A percentile compares a stretch with the other conserved stretches of the same genome.
Evolutionary conservation across 1,140 invertebrate species (phyloP).

Genomic region (Drosophila sp.): DNA sequence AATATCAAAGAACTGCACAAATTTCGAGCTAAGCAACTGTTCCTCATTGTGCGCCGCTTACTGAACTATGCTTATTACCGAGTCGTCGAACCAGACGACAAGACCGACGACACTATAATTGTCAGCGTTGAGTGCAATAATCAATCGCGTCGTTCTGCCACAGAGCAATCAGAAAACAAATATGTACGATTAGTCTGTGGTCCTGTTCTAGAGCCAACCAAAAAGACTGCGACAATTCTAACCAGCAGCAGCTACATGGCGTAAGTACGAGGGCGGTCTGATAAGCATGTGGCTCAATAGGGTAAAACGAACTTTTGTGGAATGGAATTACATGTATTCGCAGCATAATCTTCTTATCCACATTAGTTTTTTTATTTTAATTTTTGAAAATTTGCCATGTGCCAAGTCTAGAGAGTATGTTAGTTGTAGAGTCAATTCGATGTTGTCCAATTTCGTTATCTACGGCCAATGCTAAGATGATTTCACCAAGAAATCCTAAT

Average conservation of each 20-base stretch:
- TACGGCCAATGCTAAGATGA: too few relatives aligned
- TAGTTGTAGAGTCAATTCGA: too few relatives aligned
- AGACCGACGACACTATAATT: slow-evolving; percentile 20
- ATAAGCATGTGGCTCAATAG: too few relatives aligned
- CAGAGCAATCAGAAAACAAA: not conserved
- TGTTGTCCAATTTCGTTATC: too few relatives aligned
- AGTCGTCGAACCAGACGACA: slow-evolving; percentile 17
- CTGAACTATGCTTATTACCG: slow-evolving; percentile 55
- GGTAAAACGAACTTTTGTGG: too few relatives aligned
- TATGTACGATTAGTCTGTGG: slow-evolving; percentile 45
- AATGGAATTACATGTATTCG: too few relatives aligned
- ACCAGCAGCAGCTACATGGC: slow-evolving; percentile 36
- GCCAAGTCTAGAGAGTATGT: too few relatives aligned
- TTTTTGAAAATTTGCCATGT: too few relatives aligned
- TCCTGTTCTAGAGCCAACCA: slow-evolving; percentile 57
- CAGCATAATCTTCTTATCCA: too few relatives aligned
- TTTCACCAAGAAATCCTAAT: too few relatives aligned
- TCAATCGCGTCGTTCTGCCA: not conserved
- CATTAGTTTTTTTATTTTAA: too few relatives aligned
- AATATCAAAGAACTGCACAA: slow-evolving; percentile 38
- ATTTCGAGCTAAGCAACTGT: slow-evolving; percentile 55
- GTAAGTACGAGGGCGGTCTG: slow-evolving; percentile 39
- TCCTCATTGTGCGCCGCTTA: slow-evolving; percentile 44
- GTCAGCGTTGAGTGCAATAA: slow-evolving; percentile 41
- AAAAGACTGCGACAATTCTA: slow-evolving; percentile 33